Conservation (phyloP, 2,888 invertebrate species). For the Mylabris sibirica region DNA sequence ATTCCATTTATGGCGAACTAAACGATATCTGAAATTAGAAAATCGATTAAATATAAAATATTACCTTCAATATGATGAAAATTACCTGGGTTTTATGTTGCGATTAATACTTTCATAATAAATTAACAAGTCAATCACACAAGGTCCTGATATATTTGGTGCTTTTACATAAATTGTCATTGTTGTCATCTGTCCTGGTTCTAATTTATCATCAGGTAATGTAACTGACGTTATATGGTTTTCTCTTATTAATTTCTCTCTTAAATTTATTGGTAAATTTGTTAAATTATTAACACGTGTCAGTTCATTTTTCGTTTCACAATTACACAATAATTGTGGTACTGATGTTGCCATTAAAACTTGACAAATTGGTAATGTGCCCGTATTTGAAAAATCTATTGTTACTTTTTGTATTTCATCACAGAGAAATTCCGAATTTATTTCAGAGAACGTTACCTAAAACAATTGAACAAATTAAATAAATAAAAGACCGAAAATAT, state of each 20-base stretch:
- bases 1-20: constrained; percentile 72
- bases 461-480: constrained; percentile 38
- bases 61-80: constrained; percentile 17
- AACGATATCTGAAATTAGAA: constrained; percentile 62
- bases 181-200: constrained; percentile 64
- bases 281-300: constrained; percentile 45
- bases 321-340: constrained; percentile 66
- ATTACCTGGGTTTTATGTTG: constrained; percentile 55
- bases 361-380: constrained; percentile 70
- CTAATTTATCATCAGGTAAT: constrained; percentile 62
- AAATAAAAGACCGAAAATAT: too few species aligned
- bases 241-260: constrained; percentile 57
- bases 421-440: constrained; percentile 72
- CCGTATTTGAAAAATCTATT: constrained; percentile 74
- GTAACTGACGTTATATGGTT: constrained; percentile 61
- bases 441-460: constrained; percentile 75
- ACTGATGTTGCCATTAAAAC: constrained; percentile 73
- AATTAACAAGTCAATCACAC: constrained; percentile 73
- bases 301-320: constrained; percentile 47
- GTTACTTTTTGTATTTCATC: constrained; percentile 76
- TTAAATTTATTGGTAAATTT: constrained; percentile 48
- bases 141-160: constrained; percentile 70
- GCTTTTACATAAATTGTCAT: constrained; percentile 75
- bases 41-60: not conserved
- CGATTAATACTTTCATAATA: constrained; percentile 70